These are phyloP conservation scores for Rhogogaster chlorosoma DNA, from an alignment of 2,888 invertebrate genomes.

Conservation along the genomic window DNA sequence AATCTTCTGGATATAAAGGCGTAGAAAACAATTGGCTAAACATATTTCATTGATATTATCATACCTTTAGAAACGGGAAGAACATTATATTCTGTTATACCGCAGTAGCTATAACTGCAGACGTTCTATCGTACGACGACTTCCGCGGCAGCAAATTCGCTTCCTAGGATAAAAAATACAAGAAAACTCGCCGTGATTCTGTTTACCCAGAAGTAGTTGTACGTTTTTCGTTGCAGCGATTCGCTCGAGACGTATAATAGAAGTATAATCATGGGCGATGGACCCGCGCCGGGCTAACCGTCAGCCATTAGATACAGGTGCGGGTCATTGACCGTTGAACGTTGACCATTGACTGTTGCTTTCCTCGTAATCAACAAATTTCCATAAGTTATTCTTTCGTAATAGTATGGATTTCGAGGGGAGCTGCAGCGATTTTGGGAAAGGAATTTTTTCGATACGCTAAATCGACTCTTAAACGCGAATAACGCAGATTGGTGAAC, in stretches of 20 bases:
- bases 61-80: background rate
- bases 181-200: background rate
- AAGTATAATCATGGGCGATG: background rate
- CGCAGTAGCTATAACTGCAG: background rate
- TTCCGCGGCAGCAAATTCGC: background rate
- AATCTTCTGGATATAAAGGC: background rate
- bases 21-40: background rate
- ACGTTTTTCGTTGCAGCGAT: background rate
- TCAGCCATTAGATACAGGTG: conserved; percentile 7
- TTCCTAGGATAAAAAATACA: background rate
- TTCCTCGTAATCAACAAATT: background rate
- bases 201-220: background rate
- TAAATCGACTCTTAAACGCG: background rate
- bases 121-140: background rate
- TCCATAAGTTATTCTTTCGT: background rate
- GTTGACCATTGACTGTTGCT: conserved; percentile 9
- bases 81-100: background rate
- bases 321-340: conserved; percentile 33
- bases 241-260: background rate
- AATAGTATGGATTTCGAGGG: background rate
- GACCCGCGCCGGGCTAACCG: background rate
- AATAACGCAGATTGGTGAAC: background rate
- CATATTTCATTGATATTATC: background rate
- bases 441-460: background rate
- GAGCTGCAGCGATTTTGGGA: background rate